phyloP scores from a whole-genome alignment of 2,113 vertebrate genomes.

The Emydocephalus ijimae region DNA sequence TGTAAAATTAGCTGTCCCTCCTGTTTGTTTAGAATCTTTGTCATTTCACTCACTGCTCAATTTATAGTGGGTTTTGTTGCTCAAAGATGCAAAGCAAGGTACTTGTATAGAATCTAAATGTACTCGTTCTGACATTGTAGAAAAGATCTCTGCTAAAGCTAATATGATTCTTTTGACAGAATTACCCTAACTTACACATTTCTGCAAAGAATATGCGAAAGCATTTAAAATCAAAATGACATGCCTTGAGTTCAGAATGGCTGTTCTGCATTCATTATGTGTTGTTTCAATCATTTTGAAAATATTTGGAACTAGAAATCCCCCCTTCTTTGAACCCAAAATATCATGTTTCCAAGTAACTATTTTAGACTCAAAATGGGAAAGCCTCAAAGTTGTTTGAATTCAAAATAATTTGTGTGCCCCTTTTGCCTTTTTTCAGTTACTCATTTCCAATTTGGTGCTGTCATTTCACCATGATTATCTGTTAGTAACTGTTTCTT shows the following conservation, averaged over 20 bases:
- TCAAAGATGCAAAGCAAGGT: neutral
- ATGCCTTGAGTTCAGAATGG: neutral
- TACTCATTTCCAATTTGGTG: neutral
- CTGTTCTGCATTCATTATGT: neutral
- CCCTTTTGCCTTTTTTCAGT: neutral
- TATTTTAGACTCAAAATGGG: neutral
- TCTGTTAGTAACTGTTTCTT: neutral
- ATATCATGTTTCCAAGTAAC: neutral
- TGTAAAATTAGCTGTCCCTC: neutral
- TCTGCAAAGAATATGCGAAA: neutral
- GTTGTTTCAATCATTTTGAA: neutral
- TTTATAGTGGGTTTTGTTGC: neutral
- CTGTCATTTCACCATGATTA: neutral
- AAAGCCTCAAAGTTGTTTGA: neutral
- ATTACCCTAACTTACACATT: neutral
- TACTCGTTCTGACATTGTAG: neutral
- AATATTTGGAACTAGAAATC: neutral
- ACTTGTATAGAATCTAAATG: neutral
- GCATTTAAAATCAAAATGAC: neutral
- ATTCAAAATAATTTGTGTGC: neutral
- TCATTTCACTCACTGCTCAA: neutral
- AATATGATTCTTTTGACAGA: neutral
- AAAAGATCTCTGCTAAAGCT: neutral
- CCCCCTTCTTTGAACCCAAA: neutral
- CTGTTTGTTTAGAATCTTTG: neutral